Conservation (phyloP, 2,113 vertebrate species). For the Nesogale talazaci region DNA sequence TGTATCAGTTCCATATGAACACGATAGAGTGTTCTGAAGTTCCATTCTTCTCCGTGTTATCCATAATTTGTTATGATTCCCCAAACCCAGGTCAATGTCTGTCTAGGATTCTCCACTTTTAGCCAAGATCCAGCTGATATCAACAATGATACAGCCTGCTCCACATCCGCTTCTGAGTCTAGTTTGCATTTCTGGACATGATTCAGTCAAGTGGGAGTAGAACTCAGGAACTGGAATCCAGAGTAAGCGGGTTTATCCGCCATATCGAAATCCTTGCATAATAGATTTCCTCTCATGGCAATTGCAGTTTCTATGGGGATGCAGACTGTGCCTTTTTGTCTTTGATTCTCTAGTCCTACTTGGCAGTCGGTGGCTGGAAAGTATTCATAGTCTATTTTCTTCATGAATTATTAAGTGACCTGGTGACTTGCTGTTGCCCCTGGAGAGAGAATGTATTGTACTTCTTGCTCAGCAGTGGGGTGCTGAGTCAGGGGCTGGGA, state of each 20-base stretch:
- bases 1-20: too few species aligned
- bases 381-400: background rate
- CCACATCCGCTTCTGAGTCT: too few species aligned
- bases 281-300: background rate
- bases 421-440: background rate
- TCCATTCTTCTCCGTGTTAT: too few species aligned
- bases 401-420: constrained; percentile 10
- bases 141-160: too few species aligned
- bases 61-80: too few species aligned
- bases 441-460: background rate
- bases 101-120: too few species aligned
- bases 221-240: background rate
- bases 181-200: too few species aligned
- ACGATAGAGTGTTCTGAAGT: too few species aligned
- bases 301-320: background rate
- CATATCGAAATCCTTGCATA: background rate
- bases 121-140: too few species aligned
- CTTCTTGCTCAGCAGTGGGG: background rate
- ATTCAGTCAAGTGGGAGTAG: too few species aligned
- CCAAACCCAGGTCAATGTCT: too few species aligned
- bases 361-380: background rate
- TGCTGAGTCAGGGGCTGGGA: background rate
- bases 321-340: background rate
- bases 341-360: background rate
- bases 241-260: background rate